These are phyloP conservation scores for Hermatobates lingyangjiaoensis DNA, from an alignment of 1,140 invertebrate species.

Conservation along the genomic window DNA sequence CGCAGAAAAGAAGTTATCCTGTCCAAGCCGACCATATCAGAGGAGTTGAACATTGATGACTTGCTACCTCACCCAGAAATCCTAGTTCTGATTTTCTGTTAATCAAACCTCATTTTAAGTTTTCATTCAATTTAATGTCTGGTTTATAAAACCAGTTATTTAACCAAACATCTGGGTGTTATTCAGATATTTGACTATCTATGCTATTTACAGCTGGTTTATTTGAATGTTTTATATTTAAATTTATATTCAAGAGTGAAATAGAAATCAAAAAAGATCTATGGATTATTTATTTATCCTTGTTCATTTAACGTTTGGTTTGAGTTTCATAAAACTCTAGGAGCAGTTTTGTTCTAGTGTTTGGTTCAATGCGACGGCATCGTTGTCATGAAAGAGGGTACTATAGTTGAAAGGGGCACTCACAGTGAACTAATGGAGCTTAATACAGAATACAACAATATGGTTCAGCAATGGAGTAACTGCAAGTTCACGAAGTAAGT, in stretches of 20 bases:
- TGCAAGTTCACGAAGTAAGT: no score
- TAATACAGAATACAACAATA: constrained; percentile 36
- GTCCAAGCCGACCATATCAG: no score
- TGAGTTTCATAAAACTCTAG: constrained; percentile 1
- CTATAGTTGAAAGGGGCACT: constrained; percentile 42
- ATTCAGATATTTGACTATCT: no score
- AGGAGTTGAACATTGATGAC: no score
- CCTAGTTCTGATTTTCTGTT: no score
- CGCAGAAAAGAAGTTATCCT: no score
- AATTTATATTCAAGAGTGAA: not conserved
- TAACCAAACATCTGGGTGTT: no score
- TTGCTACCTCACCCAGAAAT: no score
- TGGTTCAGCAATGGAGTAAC: constrained; percentile 11
- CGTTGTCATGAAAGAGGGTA: constrained; percentile 36
- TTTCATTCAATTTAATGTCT: no score
- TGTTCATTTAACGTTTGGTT: not conserved
- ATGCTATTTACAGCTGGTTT: no score
- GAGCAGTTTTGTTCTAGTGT: constrained; percentile 28
- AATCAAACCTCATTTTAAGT: no score
- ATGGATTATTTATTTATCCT: not conserved
- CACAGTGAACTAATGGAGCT: constrained; percentile 40
- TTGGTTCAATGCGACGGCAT: constrained; percentile 36
- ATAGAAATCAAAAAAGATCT: not conserved
- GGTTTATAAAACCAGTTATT: no score
- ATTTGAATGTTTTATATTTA: not conserved